Evolutionary conservation across 2,888 invertebrate species (phyloP).

Genomic region (Osedax frankpressi): DNA sequence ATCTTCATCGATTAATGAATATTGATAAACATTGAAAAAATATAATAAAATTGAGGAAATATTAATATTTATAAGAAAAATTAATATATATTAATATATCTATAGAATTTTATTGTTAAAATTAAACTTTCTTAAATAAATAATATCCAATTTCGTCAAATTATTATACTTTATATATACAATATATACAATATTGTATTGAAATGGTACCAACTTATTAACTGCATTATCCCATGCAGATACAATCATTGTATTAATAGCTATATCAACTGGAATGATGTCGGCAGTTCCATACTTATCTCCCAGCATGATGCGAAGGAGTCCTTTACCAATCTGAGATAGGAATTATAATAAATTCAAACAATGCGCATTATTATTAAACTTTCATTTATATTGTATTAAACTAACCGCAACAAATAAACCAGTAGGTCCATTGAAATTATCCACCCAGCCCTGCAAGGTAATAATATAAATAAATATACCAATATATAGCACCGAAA

Average conservation of each 20-base stretch:
- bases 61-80: no score
- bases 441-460: conserved; percentile 70
- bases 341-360: not conserved
- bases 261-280: conserved; percentile 76
- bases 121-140: no score
- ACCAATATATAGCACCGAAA: not conserved
- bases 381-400: not conserved
- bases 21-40: no score
- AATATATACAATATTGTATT: no score
- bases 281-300: conserved; percentile 62
- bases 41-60: no score
- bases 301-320: conserved; percentile 67
- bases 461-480: not conserved
- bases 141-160: no score
- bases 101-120: no score
- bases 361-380: not conserved
- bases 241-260: conserved; percentile 70
- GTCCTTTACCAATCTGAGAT: conserved; percentile 54
- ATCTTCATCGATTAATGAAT: no score
- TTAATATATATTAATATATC: no score
- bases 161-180: no score
- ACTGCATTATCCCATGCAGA: conserved; percentile 60
- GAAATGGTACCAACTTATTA: not conserved
- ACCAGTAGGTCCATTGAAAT: conserved; percentile 81
- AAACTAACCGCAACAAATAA: conserved; percentile 45